Evolutionary conservation across 1,140 invertebrate species (phyloP), one percentile per base, ranked within the genome.

Genomic region (Pteromalus puparum): DNA sequence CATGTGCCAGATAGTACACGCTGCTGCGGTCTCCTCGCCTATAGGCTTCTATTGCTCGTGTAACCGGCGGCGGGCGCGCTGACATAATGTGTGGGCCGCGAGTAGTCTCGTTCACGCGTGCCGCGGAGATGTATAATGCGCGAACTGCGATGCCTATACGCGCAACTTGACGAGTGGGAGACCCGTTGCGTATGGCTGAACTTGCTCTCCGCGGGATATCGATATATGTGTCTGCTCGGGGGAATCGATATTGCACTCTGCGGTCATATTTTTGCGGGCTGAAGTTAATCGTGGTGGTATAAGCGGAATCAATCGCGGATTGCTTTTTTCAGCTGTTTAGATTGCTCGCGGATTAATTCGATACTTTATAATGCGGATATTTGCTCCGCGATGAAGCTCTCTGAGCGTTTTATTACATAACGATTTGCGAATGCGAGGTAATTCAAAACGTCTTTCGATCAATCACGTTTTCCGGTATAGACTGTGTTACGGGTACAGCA

Each of bases 391-490:
- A 42, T 42, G 15, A 48, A 9, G 42, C 15, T 15, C 15, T 48
- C 4, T 18, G 13, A 48, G 10, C 46, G 21, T n/a, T 61, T 61
- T n/a, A 61, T 61, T n/a, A 21, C 4, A 4, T 5, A 61, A 61
- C 15, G 1, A 48, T 48, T 15, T 15, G 12, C 13, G 15, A 80
- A 80, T 81, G 48, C 28, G 15, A 81, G 53, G 24, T 72, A 38
- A 65, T 82, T 82, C 74, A 75, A 74, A 61, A 65, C 28, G 72
- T 67, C 28, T 21, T 15, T 70, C 73, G 61, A 77, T 83, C 34
- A 77, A 70, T 77, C 81, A 67, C 26, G 53, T 83, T 42, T 26
- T 68, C 34, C 34, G 38, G 42, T 70, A 68, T n/a, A n/a, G n/a
- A n/a, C 67, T 26, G 7, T 26, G n/a, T 68, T 68, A n/a, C n/a